These are phyloP conservation scores for Phortica magna DNA, from an alignment of 2,888 invertebrate species.

Conservation along the genomic window DNA sequence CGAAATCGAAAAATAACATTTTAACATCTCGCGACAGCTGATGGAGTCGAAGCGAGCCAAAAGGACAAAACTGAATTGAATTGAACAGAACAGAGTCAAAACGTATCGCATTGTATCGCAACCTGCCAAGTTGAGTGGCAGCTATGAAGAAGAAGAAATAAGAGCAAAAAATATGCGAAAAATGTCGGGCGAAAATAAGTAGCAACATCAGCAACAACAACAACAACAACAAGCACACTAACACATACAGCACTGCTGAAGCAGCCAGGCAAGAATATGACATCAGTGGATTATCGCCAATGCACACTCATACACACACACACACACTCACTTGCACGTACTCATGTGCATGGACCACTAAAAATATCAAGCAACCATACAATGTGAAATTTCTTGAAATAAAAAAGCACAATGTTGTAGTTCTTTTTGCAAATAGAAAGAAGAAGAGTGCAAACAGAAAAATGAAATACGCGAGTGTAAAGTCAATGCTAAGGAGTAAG, in stretches of 20 bases:
- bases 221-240: not conserved
- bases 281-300: conserved; percentile 69
- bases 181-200: not conserved
- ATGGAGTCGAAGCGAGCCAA: not conserved
- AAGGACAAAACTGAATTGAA: not conserved
- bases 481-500: conserved; percentile 40
- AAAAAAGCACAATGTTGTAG: conserved; percentile 36
- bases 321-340: conserved; percentile 17
- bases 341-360: not conserved
- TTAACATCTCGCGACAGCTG: not conserved
- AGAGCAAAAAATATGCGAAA: not conserved
- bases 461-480: conserved; percentile 24
- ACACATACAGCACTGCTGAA: not conserved
- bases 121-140: conserved; percentile 5
- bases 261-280: conserved; percentile 62
- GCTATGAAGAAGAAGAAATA: conserved; percentile 21
- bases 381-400: not conserved
- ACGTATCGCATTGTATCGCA: not conserved
- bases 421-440: conserved; percentile 46
- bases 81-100: not conserved
- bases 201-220: not conserved
- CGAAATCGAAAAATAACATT: not conserved
- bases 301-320: conserved; percentile 37
- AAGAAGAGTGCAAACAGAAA: conserved; percentile 40
- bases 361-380: conserved; percentile 16